Evolutionary conservation across 2,797 vertebrate species (phyloP).

Genomic region (Cossypha polioptera): DNA sequence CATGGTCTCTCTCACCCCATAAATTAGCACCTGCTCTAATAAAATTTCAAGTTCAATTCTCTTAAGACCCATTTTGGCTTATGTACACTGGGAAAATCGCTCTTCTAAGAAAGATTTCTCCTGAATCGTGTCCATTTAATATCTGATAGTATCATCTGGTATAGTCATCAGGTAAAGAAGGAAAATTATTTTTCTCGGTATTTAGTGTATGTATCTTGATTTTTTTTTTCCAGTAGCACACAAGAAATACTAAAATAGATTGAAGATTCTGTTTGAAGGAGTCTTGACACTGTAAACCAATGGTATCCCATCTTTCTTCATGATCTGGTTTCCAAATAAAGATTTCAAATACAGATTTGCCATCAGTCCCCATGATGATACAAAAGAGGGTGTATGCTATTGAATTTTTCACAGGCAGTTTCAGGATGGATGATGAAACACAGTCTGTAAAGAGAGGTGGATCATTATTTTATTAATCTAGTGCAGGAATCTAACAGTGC

Average conservation of each 20-base stretch:
- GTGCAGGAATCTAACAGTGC: background rate
- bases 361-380: background rate
- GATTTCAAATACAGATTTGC: background rate
- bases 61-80: background rate
- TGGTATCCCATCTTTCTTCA: background rate
- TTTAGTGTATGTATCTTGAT: background rate
- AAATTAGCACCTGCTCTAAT: background rate
- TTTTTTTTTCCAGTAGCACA: background rate
- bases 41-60: background rate
- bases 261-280: background rate
- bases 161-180: background rate
- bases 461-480: background rate
- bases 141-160: background rate
- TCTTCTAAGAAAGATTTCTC: background rate
- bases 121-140: background rate
- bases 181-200: background rate
- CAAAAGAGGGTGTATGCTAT: background rate
- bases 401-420: background rate
- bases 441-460: background rate
- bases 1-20: background rate
- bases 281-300: background rate
- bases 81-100: background rate
- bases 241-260: background rate
- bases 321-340: background rate
- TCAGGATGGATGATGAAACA: background rate